phyloP scores from a whole-genome alignment of 2,113 vertebrate species.

The Sylvietta virens region DNA sequence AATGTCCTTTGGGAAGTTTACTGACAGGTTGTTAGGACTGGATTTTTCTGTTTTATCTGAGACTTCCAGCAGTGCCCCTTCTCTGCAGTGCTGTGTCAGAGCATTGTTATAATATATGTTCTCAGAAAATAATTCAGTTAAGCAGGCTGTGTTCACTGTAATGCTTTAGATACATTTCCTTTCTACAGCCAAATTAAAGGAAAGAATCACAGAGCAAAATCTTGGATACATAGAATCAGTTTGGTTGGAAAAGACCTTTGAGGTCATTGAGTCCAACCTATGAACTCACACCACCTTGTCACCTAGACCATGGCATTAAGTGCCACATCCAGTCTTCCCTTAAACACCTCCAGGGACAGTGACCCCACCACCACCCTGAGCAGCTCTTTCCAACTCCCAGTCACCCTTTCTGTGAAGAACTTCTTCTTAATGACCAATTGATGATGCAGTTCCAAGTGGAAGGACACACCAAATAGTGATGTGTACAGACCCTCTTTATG shows the following conservation, averaged over 20 bases:
- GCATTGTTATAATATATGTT: background rate
- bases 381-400: background rate
- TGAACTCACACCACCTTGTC: background rate
- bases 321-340: background rate
- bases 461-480: background rate
- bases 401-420: background rate
- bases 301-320: background rate
- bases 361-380: background rate
- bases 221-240: background rate
- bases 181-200: background rate
- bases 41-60: background rate
- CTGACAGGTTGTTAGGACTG: background rate
- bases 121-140: background rate
- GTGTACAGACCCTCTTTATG: background rate
- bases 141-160: background rate
- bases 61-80: background rate
- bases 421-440: background rate
- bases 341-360: background rate
- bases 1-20: background rate
- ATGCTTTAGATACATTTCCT: background rate
- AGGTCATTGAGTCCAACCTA: background rate
- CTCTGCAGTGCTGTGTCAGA: background rate
- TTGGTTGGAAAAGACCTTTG: background rate
- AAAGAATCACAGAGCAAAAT: background rate
- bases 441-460: background rate